phyloP scores from a whole-genome alignment of 2,888 invertebrate species.

The Lutraria lutraria region DNA sequence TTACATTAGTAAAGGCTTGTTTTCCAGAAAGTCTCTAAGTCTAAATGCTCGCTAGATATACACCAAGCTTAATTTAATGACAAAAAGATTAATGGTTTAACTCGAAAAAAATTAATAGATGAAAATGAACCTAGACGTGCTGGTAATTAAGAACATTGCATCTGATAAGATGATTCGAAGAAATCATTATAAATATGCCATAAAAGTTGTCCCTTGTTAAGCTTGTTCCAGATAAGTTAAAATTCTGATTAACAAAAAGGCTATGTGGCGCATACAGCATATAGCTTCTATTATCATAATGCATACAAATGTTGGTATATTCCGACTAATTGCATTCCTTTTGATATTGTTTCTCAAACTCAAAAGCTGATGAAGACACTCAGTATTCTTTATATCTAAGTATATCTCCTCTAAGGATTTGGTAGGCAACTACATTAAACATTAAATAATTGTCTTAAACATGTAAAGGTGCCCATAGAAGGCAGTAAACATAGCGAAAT shows the following conservation, averaged over 20 bases:
- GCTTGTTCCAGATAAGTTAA: not conserved
- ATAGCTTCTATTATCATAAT: no score
- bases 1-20: slow-evolving; percentile 20
- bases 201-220: not conserved
- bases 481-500: no score
- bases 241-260: no score
- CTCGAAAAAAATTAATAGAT: not conserved
- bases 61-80: not conserved
- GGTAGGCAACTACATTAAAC: not conserved
- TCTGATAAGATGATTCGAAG: not conserved
- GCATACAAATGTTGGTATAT: no score
- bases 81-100: slow-evolving; percentile 15
- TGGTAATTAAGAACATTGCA: no score
- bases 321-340: no score
- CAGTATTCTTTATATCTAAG: no score
- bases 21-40: slow-evolving; percentile 9
- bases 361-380: no score
- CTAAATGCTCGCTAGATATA: not conserved
- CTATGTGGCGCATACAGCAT: no score
- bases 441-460: slow-evolving; percentile 26
- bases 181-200: not conserved
- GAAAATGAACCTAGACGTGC: not conserved
- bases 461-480: no score
- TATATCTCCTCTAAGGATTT: not conserved
- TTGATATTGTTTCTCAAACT: no score